A percentile compares a stretch with the other conserved stretches of the same genome.
Conservation (phyloP, 2,888 invertebrate genomes). For the Apamea anceps region DNA sequence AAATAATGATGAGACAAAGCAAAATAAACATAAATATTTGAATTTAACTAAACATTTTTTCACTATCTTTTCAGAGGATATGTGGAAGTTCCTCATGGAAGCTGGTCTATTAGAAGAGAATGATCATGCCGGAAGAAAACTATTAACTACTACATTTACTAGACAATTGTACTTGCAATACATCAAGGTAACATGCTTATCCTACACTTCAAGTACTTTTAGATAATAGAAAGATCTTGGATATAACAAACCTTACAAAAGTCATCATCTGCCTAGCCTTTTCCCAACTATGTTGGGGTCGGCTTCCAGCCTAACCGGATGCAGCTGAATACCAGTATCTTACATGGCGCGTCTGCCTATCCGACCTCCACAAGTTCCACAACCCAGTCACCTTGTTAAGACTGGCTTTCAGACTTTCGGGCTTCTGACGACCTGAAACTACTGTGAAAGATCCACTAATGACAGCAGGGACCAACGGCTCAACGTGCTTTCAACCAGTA, state of each 20-base stretch:
- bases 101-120: slow-evolving; percentile 83
- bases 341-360: background rate
- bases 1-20: background rate
- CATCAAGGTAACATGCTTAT: slow-evolving; percentile 75
- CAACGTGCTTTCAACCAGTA: too few relatives aligned
- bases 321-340: background rate
- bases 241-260: background rate
- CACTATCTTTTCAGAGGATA: slow-evolving; percentile 79
- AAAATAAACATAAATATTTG: background rate
- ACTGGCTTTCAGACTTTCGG: too few relatives aligned
- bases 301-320: background rate
- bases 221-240: background rate
- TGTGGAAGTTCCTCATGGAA: slow-evolving; percentile 86
- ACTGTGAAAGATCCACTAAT: background rate
- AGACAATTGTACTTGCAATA: slow-evolving; percentile 83
- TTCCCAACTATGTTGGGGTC: background rate
- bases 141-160: slow-evolving; percentile 80
- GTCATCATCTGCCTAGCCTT: background rate
- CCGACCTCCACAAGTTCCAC: too few relatives aligned
- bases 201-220: background rate
- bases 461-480: background rate
- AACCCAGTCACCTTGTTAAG: too few relatives aligned
- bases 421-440: background rate
- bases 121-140: slow-evolving; percentile 77
- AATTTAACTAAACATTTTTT: background rate